Evolutionary conservation across 1,140 invertebrate genomes (phyloP).

Genomic region (Drosophila mauritiana): DNA sequence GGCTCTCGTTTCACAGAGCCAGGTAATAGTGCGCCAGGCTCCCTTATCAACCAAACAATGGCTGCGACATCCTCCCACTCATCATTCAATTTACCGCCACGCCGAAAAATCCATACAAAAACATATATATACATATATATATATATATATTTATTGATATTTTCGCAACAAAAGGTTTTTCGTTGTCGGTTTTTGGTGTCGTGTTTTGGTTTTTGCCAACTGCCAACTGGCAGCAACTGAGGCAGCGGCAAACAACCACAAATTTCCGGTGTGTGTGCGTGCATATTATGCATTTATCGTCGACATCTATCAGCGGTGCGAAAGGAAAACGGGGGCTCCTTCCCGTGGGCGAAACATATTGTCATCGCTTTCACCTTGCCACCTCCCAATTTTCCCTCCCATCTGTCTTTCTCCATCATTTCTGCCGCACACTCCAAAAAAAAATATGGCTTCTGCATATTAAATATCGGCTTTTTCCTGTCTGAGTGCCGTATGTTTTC

Average conservation of each 20-base stretch:
- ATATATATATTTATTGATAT: conserved; percentile 33
- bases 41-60: conserved; percentile 55
- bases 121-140: conserved; percentile 12
- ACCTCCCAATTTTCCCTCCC: conserved; percentile 26
- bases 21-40: conserved; percentile 50
- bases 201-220: conserved; percentile 43
- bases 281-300: conserved; percentile 75
- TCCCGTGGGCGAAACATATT: conserved; percentile 56
- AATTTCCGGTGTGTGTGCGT: conserved; percentile 58
- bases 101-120: conserved; percentile 12
- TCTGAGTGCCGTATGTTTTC: not conserved
- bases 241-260: conserved; percentile 44
- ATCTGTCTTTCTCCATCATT: conserved; percentile 37
- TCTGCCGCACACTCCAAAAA: not conserved
- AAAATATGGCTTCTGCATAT: conserved; percentile 19
- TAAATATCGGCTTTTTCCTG: not conserved
- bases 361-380: conserved; percentile 23
- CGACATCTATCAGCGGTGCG: conserved; percentile 69
- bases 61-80: conserved; percentile 40
- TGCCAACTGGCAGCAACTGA: not conserved
- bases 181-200: conserved; percentile 35
- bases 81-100: conserved; percentile 70
- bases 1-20: conserved; percentile 14
- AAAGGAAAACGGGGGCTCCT: conserved; percentile 43
- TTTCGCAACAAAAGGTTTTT: conserved; percentile 40